phyloP scores from a whole-genome alignment of 2,113 vertebrate genomes.

The Dissostichus mawsoni region DNA sequence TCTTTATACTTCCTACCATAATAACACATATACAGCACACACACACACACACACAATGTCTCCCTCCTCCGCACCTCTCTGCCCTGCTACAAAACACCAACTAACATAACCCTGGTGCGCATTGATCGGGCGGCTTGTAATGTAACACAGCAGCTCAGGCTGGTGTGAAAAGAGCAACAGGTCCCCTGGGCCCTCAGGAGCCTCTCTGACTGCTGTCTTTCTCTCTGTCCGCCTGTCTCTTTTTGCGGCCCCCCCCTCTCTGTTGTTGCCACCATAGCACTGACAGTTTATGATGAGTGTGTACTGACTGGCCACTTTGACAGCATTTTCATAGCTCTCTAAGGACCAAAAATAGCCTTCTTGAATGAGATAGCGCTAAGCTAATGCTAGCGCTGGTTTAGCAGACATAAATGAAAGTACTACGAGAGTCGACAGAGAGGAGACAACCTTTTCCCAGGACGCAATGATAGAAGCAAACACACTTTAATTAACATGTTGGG shows the following conservation, averaged over 20 bases:
- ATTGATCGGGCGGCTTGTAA: slow-evolving; percentile 63
- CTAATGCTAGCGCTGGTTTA: background rate
- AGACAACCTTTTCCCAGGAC: background rate
- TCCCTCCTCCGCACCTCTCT: background rate
- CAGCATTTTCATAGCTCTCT: slow-evolving; percentile 5
- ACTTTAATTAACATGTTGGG: background rate
- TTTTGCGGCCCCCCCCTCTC: background rate
- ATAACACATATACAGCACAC: slow-evolving; percentile 9
- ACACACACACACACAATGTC: slow-evolving; percentile 8
- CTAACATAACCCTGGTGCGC: slow-evolving; percentile 58
- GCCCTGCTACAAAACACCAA: slow-evolving; percentile 61
- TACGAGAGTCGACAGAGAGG: background rate
- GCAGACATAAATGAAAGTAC: slow-evolving; percentile 3
- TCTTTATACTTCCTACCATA: background rate
- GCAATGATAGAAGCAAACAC: slow-evolving; percentile 9
- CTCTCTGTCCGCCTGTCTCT: background rate
- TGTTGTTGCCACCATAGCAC: background rate
- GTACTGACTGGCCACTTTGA: background rate
- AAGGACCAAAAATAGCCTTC: slow-evolving; percentile 16
- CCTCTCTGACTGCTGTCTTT: slow-evolving; percentile 23
- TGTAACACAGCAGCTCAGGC: slow-evolving; percentile 47
- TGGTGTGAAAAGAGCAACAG: slow-evolving; percentile 74
- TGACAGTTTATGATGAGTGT: background rate
- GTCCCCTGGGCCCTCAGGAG: slow-evolving; percentile 51
- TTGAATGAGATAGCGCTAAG: slow-evolving; percentile 14